phyloP scores from a whole-genome alignment of 2,797 vertebrate species.

The Platalea minor region DNA sequence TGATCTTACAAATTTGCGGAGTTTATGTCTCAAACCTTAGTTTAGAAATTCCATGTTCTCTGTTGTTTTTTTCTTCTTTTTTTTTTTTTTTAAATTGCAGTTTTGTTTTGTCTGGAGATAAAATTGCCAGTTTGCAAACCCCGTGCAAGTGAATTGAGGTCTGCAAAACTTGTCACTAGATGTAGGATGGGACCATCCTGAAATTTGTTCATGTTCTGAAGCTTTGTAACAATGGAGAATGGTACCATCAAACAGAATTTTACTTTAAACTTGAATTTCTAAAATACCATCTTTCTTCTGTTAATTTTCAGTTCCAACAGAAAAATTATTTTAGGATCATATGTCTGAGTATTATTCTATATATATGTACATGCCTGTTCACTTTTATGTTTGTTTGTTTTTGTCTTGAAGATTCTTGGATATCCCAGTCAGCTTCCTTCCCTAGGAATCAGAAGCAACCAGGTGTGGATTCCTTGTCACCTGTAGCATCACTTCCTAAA shows the following conservation, averaged over 20 bases:
- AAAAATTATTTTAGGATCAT: background rate
- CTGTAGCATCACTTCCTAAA: conserved; percentile 92
- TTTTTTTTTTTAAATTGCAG: background rate
- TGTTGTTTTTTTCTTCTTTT: background rate
- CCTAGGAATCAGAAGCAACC: conserved; percentile 96
- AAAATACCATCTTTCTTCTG: background rate
- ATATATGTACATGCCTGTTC: background rate
- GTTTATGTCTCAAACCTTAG: background rate
- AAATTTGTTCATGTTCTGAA: background rate
- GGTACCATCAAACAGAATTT: background rate
- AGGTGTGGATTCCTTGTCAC: conserved; percentile 89
- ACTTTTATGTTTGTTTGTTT: conserved; percentile 8
- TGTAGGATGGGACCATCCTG: background rate
- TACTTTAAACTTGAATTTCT: background rate
- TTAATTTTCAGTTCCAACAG: background rate
- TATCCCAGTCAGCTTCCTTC: conserved; percentile 96
- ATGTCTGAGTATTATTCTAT: background rate
- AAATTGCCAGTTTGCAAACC: background rate
- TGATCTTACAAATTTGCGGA: background rate
- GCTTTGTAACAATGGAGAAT: background rate
- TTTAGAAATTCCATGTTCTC: background rate
- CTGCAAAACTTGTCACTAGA: background rate
- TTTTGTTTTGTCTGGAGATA: background rate
- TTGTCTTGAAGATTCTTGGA: conserved; percentile 90
- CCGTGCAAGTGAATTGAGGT: background rate